phyloP scores from a whole-genome alignment of 2,113 vertebrate species.

The Tragelaphus scriptus region DNA sequence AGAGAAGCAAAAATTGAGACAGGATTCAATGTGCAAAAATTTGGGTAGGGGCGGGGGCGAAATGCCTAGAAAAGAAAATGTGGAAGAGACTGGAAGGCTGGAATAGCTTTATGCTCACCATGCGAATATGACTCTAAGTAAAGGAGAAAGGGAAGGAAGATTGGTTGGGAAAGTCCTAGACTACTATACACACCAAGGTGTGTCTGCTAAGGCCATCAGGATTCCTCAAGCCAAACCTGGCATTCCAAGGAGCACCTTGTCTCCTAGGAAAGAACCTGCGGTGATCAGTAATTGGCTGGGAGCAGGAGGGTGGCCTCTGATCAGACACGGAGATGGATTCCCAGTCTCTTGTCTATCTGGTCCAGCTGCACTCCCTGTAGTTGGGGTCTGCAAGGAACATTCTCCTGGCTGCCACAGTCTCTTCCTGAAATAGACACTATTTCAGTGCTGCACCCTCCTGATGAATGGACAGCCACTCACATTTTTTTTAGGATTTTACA shows the following conservation, averaged over 20 bases:
- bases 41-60: background rate
- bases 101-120: background rate
- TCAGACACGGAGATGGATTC: background rate
- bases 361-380: background rate
- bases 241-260: background rate
- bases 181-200: background rate
- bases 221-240: background rate
- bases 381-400: background rate
- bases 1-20: background rate
- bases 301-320: background rate
- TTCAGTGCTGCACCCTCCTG: background rate
- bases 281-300: background rate
- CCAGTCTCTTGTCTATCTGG: background rate
- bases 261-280: background rate
- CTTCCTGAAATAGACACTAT: background rate
- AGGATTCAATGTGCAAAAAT: background rate
- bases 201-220: background rate
- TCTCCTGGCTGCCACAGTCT: background rate
- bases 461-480: background rate
- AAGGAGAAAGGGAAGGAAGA: background rate
- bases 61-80: background rate
- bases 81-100: background rate
- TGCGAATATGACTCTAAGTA: background rate
- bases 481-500: background rate
- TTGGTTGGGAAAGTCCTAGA: background rate